Evolutionary conservation across 1,140 invertebrate species (phyloP), one percentile per base, ranked within the genome.

Genomic region (Melitaea cinxia): DNA sequence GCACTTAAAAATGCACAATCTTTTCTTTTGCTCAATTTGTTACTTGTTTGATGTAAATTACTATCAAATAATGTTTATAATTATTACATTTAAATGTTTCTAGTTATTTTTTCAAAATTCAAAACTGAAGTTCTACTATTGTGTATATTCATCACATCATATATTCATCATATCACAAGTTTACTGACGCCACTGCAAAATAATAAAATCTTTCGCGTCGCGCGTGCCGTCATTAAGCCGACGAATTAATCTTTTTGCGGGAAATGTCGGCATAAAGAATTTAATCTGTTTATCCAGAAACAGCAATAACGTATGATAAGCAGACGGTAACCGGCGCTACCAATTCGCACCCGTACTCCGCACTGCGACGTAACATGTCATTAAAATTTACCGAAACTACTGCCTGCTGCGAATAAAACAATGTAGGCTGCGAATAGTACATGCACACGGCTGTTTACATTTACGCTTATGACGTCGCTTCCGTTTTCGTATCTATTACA

Each of bases 361-460:
- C 79, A 83, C 63, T 83, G 80, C 80, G 84, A 74, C 82, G 75
- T 65, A 75, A 70, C 73, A 73, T 79, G 68, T 68, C 80, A 79
- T 81, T 85, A 79, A 85, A 82, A 82, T 83, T 82, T 74, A 83
- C 73, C 72, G 76, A 80, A 83, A 75, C 71, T 74, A 61, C 73
- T 65, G 78, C 71, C 65, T 75, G 71, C 59, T 75, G 71, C 59
- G 67, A 80, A 69, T 76, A 75, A 75, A 78, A 76, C 75, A 75
- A 83, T 76, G 60, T 71, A 68, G 66, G 49, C 59, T n/a, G n/a
- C n/a, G n/a, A n/a, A n/a, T n/a, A n/a, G 61, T 23, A 19, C n/a
- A 50, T n/a, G 33, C 37, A 60, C 23, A 50, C 65, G 65, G 61
- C 69, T 73, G 70, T 80, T 79, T 81, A 70, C 73, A 77, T 71